Base-by-base conservation (phyloP, 2,888 invertebrate species). In the Parasteatoda lunata region DNA sequence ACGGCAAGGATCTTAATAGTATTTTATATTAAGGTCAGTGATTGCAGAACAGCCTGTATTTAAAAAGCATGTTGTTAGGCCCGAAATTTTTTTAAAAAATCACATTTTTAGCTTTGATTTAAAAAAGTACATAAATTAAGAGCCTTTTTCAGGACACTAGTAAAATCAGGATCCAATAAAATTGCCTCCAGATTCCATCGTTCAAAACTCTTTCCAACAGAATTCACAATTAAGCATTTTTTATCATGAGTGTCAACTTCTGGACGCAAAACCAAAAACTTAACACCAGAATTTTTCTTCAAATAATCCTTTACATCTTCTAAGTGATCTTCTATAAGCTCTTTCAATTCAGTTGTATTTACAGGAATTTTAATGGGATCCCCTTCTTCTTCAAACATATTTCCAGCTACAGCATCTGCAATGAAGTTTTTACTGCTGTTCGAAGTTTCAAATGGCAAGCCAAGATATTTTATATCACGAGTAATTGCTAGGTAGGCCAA, bases 141-240 rank as follows among this genome's bases (percentile, higher is more conserved):
- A 51, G 47, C 47, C 13, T 30, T 30, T 47, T 77, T 66, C 30
- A 86, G 30, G 5, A 80, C 82, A 47, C 72, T 54, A 3, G 72
- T 77, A 52, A 87, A 82, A 68, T 82, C 52, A 4, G 72, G 72
- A 73, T 87, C 86, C 9, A 87, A 69, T 7, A 87, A 51, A 64
- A 87, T 81, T 64, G 77, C 82, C 73, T 87, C 48, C 5, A 87
- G 49, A 51, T 87, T 87, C 86, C 86, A 87, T 48, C 86, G 6
- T 54, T 87, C 81, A 81, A 81, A 87, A 48, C 73, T 87, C 64
- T 82, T 87, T 0, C 86, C 86, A 4, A 64, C 52, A 13, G 86
- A 87, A 65, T 77, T 77, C 3, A 87, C 82, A 30, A 82, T 82
- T 11, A 87, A 52, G 49, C 64, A 73, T 9, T 52, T 45, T 30